Conservation (phyloP, 2,113 vertebrate species). For the Stercorarius parasiticus region DNA sequence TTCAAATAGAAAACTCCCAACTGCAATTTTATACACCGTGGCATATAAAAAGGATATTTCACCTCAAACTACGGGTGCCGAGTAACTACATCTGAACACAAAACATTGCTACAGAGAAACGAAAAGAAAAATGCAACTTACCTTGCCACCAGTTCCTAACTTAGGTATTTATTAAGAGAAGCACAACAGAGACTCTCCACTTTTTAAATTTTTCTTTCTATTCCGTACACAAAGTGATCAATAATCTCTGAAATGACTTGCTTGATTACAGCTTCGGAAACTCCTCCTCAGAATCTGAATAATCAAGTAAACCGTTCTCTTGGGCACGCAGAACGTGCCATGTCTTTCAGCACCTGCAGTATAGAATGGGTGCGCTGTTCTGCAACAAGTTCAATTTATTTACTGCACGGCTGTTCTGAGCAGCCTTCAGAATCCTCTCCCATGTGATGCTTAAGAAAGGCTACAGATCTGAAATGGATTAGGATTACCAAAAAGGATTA, state of each 20-base stretch:
- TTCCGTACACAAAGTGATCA: not conserved
- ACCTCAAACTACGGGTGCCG: fast-evolving
- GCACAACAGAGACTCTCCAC: not conserved
- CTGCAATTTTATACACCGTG: not conserved
- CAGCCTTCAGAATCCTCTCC: not conserved
- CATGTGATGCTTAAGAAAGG: constrained; percentile 37
- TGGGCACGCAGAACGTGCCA: not conserved
- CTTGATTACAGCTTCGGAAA: not conserved
- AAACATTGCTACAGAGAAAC: not conserved
- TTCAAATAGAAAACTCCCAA: not conserved
- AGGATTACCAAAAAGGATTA: constrained; percentile 39
- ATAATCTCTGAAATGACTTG: not conserved
- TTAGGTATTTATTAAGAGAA: not conserved
- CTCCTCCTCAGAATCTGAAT: not conserved
- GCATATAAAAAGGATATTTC: not conserved
- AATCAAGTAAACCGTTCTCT: not conserved
- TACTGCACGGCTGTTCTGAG: not conserved
- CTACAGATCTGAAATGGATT: constrained; percentile 30
- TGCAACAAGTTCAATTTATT: not conserved
- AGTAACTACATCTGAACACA: not conserved
- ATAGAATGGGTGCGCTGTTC: fast-evolving
- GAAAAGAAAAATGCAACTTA: not conserved
- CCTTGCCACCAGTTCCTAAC: not conserved
- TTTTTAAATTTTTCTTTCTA: not conserved
- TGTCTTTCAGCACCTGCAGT: not conserved